phyloP scores from a whole-genome alignment of 2,113 vertebrate genomes.

The Macheiramphus alcinus region DNA sequence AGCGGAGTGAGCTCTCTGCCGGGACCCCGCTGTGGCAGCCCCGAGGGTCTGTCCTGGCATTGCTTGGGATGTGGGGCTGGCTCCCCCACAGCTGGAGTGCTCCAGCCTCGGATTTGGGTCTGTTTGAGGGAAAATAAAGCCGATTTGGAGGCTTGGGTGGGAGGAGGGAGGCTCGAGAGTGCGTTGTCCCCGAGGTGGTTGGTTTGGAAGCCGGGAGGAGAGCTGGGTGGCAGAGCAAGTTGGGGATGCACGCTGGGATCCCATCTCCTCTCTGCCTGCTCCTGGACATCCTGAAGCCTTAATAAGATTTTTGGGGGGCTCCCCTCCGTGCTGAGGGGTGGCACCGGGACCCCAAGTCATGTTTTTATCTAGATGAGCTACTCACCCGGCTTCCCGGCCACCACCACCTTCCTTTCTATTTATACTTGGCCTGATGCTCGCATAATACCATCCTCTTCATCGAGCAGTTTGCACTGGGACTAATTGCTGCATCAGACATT shows the following conservation, averaged over 20 bases:
- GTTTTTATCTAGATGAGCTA: background rate
- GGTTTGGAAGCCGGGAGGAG: background rate
- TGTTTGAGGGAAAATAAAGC: background rate
- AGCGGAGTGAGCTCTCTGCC: background rate
- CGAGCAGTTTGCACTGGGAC: too few species aligned
- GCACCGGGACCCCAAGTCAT: rapidly evolving
- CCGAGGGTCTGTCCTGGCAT: background rate
- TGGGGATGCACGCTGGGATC: background rate
- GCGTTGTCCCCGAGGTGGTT: rapidly evolving
- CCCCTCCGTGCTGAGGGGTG: rapidly evolving
- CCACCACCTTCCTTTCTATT: background rate
- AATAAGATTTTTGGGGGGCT: background rate
- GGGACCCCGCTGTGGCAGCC: too few species aligned
- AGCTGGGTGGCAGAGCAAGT: background rate
- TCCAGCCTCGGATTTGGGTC: background rate
- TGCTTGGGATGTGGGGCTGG: background rate
- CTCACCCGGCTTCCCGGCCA: background rate
- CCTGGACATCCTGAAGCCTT: too few species aligned
- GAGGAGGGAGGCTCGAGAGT: background rate
- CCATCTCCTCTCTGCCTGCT: background rate
- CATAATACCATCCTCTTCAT: background rate
- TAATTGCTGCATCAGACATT: too few species aligned
- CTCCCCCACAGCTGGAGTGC: background rate
- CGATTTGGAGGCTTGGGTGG: background rate
- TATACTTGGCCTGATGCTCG: background rate